phyloP scores from a whole-genome alignment of 64 coral and sea anemone genomes.

The Catalaphyllia jardinei region DNA sequence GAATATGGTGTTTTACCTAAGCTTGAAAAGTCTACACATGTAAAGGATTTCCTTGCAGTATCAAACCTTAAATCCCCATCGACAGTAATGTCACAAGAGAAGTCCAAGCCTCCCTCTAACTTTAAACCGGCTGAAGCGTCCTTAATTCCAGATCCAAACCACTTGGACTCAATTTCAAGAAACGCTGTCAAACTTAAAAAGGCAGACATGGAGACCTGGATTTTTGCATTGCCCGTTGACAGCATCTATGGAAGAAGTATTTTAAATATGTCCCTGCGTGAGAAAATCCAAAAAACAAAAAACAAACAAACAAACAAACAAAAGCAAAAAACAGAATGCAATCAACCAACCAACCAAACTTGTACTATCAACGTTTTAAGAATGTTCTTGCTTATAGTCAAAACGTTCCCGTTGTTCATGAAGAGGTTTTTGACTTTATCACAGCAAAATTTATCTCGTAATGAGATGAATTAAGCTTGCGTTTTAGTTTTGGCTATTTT shows the following conservation, averaged over 20 bases:
- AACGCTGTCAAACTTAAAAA: not conserved
- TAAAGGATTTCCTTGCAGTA: no score
- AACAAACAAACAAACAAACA: not conserved
- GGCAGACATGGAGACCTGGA: not conserved
- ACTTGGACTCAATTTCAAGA: conserved; percentile 4
- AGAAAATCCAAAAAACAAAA: not conserved
- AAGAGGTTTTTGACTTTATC: no score
- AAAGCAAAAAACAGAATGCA: not conserved
- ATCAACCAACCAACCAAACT: not conserved
- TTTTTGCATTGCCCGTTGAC: not conserved
- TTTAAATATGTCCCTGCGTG: no score
- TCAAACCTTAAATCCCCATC: conserved; percentile 6
- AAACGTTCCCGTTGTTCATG: no score
- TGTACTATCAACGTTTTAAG: no score
- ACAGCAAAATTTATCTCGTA: no score
- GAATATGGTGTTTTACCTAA: no score
- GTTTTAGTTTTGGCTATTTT: no score
- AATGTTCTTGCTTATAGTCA: no score
- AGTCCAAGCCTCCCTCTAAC: conserved; percentile 16
- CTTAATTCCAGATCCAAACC: not conserved
- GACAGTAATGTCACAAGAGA: not conserved
- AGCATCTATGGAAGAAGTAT: not conserved
- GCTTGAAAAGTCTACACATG: no score
- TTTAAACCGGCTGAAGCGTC: not conserved
- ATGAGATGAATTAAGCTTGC: no score